These are phyloP conservation scores for Callionymus lyra DNA, from an alignment of 2,113 vertebrate genomes.

Conservation along the genomic window DNA sequence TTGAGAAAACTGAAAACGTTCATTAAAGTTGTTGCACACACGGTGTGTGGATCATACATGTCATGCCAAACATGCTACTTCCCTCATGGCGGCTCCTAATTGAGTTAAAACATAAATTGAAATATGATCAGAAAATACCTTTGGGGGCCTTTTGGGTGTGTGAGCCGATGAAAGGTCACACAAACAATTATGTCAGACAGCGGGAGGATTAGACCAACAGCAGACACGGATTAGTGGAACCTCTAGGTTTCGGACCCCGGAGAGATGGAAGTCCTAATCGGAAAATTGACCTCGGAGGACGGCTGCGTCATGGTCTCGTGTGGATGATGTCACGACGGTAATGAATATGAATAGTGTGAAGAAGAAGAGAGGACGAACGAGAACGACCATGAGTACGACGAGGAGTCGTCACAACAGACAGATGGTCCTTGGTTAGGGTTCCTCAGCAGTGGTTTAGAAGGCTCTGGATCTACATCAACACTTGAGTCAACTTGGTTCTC, in stretches of 20 bases:
- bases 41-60: too few species aligned
- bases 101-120: not conserved
- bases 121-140: too few species aligned
- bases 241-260: conserved; percentile 1
- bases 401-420: too few species aligned
- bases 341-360: too few species aligned
- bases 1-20: not conserved
- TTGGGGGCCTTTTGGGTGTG: conserved; percentile 9
- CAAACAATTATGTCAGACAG: conserved; percentile 28
- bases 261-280: conserved; percentile 20
- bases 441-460: too few species aligned
- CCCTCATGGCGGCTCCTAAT: conserved; percentile 5
- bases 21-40: not conserved
- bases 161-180: conserved; percentile 13
- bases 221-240: conserved; percentile 6
- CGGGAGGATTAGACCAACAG: conserved; percentile 12
- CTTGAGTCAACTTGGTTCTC: too few species aligned
- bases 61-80: too few species aligned
- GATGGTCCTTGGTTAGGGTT: not conserved
- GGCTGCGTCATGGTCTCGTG: conserved; percentile 7
- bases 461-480: too few species aligned
- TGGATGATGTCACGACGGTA: conserved; percentile 20
- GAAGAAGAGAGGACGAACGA: too few species aligned
- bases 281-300: conserved; percentile 6
- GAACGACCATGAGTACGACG: too few species aligned